phyloP scores from a whole-genome alignment of 1,140 invertebrate genomes.

The Leptinotarsa defecta region DNA sequence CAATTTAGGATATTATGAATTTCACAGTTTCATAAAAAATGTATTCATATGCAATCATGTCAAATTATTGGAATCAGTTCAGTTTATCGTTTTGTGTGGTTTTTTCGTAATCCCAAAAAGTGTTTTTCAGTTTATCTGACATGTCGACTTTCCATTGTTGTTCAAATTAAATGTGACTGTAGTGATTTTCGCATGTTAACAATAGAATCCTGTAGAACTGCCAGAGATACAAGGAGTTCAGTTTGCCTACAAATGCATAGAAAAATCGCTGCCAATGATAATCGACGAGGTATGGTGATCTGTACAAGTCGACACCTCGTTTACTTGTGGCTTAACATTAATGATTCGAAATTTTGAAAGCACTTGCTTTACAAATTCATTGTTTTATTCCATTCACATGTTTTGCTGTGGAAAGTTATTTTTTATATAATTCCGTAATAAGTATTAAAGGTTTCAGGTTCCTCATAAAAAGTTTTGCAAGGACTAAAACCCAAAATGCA shows the following conservation, averaged over 20 bases:
- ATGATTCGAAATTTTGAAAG: neutral
- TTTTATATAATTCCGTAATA: too few species aligned
- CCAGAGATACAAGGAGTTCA: constrained; percentile 60
- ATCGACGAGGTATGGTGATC: constrained; percentile 59
- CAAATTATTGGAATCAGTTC: too few species aligned
- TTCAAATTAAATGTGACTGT: constrained; percentile 1
- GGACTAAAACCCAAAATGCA: too few species aligned
- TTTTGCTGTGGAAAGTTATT: too few species aligned
- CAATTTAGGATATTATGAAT: too few species aligned
- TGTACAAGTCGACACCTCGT: constrained; percentile 13
- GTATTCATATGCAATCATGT: too few species aligned
- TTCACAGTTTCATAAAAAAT: too few species aligned
- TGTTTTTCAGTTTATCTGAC: neutral
- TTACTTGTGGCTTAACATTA: constrained; percentile 14
- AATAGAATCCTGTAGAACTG: constrained; percentile 22
- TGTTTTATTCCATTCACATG: too few species aligned
- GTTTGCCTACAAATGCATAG: constrained; percentile 64
- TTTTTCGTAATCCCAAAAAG: too few species aligned
- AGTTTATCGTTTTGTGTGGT: too few species aligned
- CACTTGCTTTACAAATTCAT: neutral
- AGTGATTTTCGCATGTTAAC: constrained; percentile 21
- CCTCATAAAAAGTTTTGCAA: too few species aligned
- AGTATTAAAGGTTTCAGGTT: too few species aligned
- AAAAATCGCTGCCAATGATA: constrained; percentile 62
- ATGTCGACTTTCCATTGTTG: neutral